Conservation (phyloP, 92 coral and sea anemone species). For the Virgularia gustaviana region DNA sequence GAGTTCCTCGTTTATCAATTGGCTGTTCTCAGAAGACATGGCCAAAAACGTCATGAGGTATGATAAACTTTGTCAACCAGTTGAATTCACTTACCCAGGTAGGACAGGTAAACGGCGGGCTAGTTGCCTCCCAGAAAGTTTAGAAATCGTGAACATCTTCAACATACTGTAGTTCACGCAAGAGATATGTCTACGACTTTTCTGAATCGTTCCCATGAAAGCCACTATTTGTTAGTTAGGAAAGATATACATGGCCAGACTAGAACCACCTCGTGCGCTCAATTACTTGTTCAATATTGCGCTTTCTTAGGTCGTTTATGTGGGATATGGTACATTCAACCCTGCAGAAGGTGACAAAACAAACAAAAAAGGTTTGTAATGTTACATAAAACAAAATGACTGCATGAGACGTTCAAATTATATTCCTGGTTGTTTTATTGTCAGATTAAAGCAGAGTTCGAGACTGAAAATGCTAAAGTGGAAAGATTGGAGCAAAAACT, state of each 20-base stretch:
- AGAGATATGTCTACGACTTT: too few species aligned
- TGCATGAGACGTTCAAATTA: conserved; percentile 41
- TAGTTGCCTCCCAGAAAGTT: too few species aligned
- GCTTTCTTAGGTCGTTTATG: conserved; percentile 59
- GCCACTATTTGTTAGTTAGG: too few species aligned
- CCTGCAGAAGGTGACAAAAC: conserved; percentile 65
- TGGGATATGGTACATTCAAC: conserved; percentile 91
- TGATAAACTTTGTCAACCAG: background rate
- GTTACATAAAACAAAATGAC: too few species aligned
- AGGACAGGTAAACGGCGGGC: background rate
- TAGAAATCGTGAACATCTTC: too few species aligned
- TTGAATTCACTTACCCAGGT: background rate
- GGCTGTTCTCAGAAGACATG: conserved; percentile 96
- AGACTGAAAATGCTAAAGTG: conserved; percentile 55
- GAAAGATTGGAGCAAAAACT: conserved; percentile 70
- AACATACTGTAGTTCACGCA: too few species aligned
- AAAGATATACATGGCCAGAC: too few species aligned
- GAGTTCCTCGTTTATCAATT: conserved; percentile 86
- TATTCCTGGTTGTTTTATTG: background rate
- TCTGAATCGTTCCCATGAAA: too few species aligned
- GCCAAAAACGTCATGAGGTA: conserved; percentile 79
- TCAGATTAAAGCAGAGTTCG: conserved; percentile 56
- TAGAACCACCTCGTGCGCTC: too few species aligned
- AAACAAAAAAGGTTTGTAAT: conserved; percentile 37
- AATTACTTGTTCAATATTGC: too few species aligned